phyloP scores from a whole-genome alignment of 2,113 vertebrate genomes.

The Noctilio leporinus region DNA sequence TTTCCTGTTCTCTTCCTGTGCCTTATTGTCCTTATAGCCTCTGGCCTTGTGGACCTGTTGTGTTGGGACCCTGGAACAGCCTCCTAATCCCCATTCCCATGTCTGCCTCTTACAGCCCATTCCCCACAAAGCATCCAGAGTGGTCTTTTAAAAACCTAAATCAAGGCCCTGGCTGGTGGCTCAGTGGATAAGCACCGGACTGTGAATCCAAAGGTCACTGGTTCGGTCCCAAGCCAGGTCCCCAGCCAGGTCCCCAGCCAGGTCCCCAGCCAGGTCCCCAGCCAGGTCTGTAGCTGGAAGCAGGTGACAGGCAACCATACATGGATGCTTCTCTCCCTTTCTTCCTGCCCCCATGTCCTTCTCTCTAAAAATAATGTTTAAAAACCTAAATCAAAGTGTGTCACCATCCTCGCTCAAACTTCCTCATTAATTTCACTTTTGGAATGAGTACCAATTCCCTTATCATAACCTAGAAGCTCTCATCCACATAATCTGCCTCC shows the following conservation, averaged over 20 bases:
- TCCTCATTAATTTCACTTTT: background rate
- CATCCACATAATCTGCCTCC: too few species aligned
- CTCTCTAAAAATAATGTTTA: too few species aligned
- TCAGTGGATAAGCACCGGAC: too few species aligned
- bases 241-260: too few species aligned
- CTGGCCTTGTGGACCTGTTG: background rate
- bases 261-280: too few species aligned
- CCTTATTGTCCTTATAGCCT: background rate
- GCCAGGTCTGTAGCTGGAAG: too few species aligned
- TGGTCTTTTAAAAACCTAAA: background rate
- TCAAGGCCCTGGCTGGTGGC: too few species aligned
- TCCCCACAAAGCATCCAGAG: background rate
- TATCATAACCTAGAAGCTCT: background rate
- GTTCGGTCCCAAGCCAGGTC: too few species aligned
- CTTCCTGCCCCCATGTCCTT: too few species aligned
- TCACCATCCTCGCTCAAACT: background rate
- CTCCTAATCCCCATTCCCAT: background rate
- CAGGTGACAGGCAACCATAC: too few species aligned
- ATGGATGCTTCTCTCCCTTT: too few species aligned
- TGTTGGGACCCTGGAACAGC: background rate
- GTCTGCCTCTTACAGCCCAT: background rate
- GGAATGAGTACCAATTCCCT: background rate
- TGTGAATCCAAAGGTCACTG: too few species aligned
- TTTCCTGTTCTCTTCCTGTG: background rate
- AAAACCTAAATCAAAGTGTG: background rate